phyloP scores from a whole-genome alignment of 2,888 invertebrate species.

The Eilema depressum region DNA sequence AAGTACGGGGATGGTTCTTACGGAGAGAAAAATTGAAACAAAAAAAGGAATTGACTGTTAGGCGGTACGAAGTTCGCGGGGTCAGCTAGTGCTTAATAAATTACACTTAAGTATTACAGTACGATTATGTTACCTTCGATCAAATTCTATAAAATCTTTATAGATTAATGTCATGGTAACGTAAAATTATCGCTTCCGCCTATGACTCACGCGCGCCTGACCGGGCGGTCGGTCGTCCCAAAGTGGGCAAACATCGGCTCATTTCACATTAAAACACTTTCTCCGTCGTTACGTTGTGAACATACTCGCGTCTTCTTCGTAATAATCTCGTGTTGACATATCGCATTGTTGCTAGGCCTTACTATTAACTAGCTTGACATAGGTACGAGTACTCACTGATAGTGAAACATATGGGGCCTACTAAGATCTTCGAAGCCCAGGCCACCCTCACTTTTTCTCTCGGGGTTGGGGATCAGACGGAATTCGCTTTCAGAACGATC shows the following conservation, averaged over 20 bases:
- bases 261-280: conserved; percentile 65
- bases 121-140: background rate
- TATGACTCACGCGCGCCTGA: conserved; percentile 23
- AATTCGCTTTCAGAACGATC: too few species aligned
- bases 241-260: conserved; percentile 58
- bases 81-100: too few species aligned
- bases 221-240: conserved; percentile 31
- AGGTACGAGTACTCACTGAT: too few species aligned
- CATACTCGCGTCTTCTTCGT: conserved; percentile 37
- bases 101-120: too few species aligned
- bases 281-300: conserved; percentile 48
- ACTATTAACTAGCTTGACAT: background rate
- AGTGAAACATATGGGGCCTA: too few species aligned
- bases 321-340: conserved; percentile 36
- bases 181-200: conserved; percentile 31
- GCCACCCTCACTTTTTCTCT: too few species aligned
- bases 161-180: conserved; percentile 11
- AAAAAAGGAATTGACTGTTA: too few species aligned
- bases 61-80: too few species aligned
- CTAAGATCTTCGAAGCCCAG: too few species aligned
- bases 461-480: too few species aligned
- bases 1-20: too few species aligned
- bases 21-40: too few species aligned
- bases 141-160: background rate
- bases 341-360: conserved; percentile 23